Percentiles rank a stretch among this genome's conserved stretches.
Conservation (phyloP, 2,888 invertebrate genomes). For the Athripsodes cinereus region DNA sequence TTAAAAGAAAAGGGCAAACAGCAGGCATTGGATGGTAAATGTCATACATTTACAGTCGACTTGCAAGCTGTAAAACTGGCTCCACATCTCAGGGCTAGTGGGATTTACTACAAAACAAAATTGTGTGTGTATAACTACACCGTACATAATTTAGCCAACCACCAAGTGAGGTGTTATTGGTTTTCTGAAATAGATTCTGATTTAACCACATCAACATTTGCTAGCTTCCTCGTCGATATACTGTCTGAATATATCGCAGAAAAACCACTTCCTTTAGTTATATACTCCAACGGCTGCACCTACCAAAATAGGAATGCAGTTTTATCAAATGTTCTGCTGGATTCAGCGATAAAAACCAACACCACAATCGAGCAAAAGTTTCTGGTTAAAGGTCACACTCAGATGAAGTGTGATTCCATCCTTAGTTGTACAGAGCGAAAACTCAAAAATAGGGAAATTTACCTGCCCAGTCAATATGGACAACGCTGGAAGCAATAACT, state of each 20-base stretch:
- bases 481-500: background rate
- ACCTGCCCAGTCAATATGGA: constrained; percentile 4
- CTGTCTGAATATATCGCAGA: too few species aligned
- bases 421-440: background rate
- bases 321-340: background rate
- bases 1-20: constrained; percentile 3
- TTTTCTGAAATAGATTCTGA: constrained; percentile 1
- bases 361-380: constrained; percentile 1
- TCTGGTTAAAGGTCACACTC: constrained; percentile 5
- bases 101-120: constrained; percentile 1
- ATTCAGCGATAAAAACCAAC: constrained; percentile 1
- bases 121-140: constrained; percentile 3
- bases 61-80: constrained; percentile 5
- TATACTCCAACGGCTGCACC: constrained; percentile 3
- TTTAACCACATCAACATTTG: background rate
- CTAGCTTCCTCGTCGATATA: background rate
- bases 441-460: constrained; percentile 3
- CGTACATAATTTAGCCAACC: background rate
- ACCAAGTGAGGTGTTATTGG: constrained; percentile 3
- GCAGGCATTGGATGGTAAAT: constrained; percentile 3
- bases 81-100: constrained; percentile 3
- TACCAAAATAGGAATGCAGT: constrained; percentile 4
- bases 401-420: too few species aligned
- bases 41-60: constrained; percentile 3
- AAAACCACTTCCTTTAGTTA: constrained; percentile 1